Evolutionary conservation across 2,888 invertebrate species (phyloP).

Genomic region (Lasioglossum vierecki): DNA sequence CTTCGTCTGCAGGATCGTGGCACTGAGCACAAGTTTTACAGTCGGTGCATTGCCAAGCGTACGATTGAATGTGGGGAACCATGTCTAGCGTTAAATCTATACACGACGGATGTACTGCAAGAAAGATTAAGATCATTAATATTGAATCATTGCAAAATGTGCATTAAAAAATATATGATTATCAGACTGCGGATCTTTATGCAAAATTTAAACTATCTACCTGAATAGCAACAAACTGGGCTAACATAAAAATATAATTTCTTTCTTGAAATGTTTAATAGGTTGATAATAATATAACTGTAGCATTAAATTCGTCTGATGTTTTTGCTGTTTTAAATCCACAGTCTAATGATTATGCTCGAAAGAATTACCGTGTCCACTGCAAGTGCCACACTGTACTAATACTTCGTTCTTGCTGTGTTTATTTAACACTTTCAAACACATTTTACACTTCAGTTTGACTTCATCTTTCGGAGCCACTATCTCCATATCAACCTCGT

Average conservation of each 20-base stretch:
- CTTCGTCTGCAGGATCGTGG: slow-evolving; percentile 92
- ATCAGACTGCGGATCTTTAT: neutral
- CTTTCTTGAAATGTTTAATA: no score
- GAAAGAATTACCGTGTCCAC: slow-evolving; percentile 86
- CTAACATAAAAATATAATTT: no score
- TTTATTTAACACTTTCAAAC: slow-evolving; percentile 84
- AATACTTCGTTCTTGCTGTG: slow-evolving; percentile 85
- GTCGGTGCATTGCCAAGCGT: slow-evolving; percentile 97
- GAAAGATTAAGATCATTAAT: slow-evolving; percentile 17
- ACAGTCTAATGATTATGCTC: slow-evolving; percentile 51
- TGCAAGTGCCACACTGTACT: slow-evolving; percentile 87
- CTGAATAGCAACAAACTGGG: no score
- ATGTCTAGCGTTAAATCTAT: slow-evolving; percentile 93
- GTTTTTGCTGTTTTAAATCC: no score
- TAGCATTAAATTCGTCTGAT: no score
- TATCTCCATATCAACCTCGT: slow-evolving; percentile 82
- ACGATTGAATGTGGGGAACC: slow-evolving; percentile 92
- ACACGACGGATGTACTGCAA: slow-evolving; percentile 93
- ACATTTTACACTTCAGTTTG: slow-evolving; percentile 84
- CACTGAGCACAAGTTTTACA: slow-evolving; percentile 96
- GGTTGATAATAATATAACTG: no score
- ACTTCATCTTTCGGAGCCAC: slow-evolving; percentile 78
- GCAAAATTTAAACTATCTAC: neutral
- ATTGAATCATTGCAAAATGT: neutral
- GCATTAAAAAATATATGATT: slow-evolving; percentile 75